Conservation (phyloP, 2,888 invertebrate genomes). For the Epinotia brunnichana region DNA sequence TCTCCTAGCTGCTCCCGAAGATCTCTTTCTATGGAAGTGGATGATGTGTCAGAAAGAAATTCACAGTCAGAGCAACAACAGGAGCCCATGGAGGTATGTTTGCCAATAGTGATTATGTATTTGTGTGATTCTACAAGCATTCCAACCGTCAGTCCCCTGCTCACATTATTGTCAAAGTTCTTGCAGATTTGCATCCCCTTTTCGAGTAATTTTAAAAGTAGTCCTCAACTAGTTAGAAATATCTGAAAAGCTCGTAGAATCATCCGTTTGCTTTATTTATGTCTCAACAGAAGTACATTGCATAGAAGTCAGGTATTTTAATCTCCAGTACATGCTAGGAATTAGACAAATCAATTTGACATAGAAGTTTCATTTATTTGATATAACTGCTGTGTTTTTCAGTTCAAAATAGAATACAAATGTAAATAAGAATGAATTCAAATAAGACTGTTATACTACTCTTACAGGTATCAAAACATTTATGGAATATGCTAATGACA, state of each 20-base stretch:
- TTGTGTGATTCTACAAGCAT: too few species aligned
- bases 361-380: slow-evolving; percentile 28
- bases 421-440: slow-evolving; percentile 27
- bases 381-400: slow-evolving; percentile 9
- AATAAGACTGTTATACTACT: slow-evolving; percentile 17
- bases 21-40: slow-evolving; percentile 79
- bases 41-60: slow-evolving; percentile 77
- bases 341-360: background rate
- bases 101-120: background rate
- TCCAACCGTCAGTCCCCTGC: too few species aligned
- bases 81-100: slow-evolving; percentile 79
- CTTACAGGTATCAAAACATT: background rate
- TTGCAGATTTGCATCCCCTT: too few species aligned
- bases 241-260: too few species aligned
- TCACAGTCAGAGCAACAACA: slow-evolving; percentile 73
- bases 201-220: too few species aligned
- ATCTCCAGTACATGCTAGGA: background rate
- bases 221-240: too few species aligned
- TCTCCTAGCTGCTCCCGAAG: slow-evolving; percentile 79
- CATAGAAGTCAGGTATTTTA: slow-evolving; percentile 1
- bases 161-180: too few species aligned
- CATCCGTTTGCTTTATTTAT: background rate
- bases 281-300: background rate
- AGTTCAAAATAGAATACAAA: slow-evolving; percentile 5
- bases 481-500: background rate